phyloP scores from a whole-genome alignment of 2,888 invertebrate genomes.

The Drosophila quinaria region DNA sequence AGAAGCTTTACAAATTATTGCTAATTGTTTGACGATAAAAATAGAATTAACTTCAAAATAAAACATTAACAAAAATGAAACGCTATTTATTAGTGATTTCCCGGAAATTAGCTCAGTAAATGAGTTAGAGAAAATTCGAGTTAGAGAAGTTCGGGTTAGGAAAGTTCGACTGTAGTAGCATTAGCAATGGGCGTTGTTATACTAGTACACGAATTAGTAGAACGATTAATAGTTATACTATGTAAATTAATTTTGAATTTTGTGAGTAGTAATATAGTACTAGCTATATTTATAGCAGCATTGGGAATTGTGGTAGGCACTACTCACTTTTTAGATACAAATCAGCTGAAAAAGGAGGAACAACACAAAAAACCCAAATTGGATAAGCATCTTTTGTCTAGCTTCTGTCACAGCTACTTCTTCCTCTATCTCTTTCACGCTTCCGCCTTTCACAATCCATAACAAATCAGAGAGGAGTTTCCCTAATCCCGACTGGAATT shows the following conservation, averaged over 20 bases:
- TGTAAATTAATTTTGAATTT: no score
- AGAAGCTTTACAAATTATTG: neutral
- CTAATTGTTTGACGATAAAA: neutral
- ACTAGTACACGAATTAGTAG: neutral
- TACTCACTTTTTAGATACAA: conserved; percentile 1
- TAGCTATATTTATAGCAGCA: no score
- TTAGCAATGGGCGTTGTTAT: no score
- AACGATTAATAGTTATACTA: no score
- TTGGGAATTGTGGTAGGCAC: neutral
- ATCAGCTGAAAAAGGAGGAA: neutral
- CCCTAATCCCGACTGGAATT: neutral
- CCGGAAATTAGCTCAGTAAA: no score
- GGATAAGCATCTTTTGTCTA: conserved; percentile 23
- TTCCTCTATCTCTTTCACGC: neutral
- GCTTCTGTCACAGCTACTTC: conserved; percentile 12
- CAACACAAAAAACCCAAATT: conserved; percentile 21
- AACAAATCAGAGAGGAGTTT: neutral
- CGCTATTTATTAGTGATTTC: no score
- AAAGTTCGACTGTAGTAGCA: no score
- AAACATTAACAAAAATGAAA: no score
- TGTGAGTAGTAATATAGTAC: no score
- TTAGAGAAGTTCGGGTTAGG: no score
- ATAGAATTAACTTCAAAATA: no score
- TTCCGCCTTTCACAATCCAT: neutral
- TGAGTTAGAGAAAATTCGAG: no score